These are phyloP conservation scores for Plotosus lineatus DNA, from an alignment of 2,113 vertebrate genomes.

Conservation along the genomic window DNA sequence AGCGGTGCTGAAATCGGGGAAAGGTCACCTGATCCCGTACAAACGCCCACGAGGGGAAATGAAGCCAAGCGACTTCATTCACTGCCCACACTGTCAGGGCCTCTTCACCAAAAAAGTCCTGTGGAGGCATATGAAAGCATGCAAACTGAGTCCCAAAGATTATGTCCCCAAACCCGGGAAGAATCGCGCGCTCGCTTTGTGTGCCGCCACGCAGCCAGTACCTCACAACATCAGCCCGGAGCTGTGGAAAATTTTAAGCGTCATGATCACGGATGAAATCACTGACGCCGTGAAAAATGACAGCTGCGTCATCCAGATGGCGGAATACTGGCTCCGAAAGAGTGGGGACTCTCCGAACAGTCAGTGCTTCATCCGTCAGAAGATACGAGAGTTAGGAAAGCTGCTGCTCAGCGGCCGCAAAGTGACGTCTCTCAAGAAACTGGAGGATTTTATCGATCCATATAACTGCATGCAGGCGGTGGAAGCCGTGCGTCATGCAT, in stretches of 20 bases:
- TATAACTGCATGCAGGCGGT: slow-evolving; percentile 45
- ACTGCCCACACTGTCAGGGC: slow-evolving; percentile 49
- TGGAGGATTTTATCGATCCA: slow-evolving; percentile 48
- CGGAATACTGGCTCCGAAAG: slow-evolving; percentile 46
- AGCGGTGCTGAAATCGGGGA: slow-evolving; percentile 38
- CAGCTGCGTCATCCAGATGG: slow-evolving; percentile 47
- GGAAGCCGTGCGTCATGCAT: slow-evolving; percentile 35
- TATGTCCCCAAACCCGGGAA: slow-evolving; percentile 41
- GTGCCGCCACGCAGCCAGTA: slow-evolving; percentile 25
- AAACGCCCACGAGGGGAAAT: slow-evolving; percentile 39
- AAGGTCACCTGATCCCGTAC: slow-evolving; percentile 43
- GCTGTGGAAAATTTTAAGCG: slow-evolving; percentile 39
- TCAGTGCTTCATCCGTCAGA: slow-evolving; percentile 43
- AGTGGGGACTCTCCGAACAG: slow-evolving; percentile 15
- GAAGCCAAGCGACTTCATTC: slow-evolving; percentile 47
- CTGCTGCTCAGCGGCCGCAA: slow-evolving; percentile 39
- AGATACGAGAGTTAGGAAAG: slow-evolving; percentile 46
- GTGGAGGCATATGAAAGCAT: slow-evolving; percentile 48
- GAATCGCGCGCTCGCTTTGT: slow-evolving; percentile 27
- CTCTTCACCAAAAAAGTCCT: slow-evolving; percentile 42
- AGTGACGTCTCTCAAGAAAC: slow-evolving; percentile 20
- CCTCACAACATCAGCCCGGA: slow-evolving; percentile 26
- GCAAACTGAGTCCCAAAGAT: slow-evolving; percentile 37
- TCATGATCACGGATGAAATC: slow-evolving; percentile 47
- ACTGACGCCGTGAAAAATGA: slow-evolving; percentile 39